These are phyloP conservation scores for Pterocles burchelli DNA, from an alignment of 2,113 vertebrate species.

Conservation along the genomic window DNA sequence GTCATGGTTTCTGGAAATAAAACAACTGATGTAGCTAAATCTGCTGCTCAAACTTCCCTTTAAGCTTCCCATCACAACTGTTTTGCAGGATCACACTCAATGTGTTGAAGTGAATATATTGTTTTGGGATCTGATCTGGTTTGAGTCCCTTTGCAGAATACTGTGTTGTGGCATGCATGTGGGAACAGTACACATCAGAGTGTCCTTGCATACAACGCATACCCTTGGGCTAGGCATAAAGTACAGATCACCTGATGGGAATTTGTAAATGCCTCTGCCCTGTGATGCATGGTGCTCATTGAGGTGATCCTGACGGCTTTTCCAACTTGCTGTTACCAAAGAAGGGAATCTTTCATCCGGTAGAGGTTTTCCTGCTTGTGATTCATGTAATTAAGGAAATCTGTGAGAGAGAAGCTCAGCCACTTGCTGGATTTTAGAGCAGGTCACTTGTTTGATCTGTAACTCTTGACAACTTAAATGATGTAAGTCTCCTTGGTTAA, in stretches of 20 bases:
- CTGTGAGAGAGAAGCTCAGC: background rate
- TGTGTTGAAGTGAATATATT: background rate
- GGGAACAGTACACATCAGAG: background rate
- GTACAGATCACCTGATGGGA: background rate
- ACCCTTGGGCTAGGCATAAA: background rate
- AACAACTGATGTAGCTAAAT: background rate
- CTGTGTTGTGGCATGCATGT: background rate
- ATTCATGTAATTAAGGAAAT: background rate
- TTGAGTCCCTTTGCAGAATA: background rate
- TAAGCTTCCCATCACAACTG: background rate
- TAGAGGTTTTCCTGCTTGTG: background rate
- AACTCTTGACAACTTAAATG: background rate
- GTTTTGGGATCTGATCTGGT: background rate
- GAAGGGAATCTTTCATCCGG: background rate
- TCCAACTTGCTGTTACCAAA: background rate
- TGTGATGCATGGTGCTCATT: background rate
- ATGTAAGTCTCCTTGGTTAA: background rate
- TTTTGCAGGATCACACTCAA: background rate
- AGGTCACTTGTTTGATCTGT: conserved; percentile 17
- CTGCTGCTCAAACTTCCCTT: background rate
- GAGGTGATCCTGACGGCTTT: conserved; percentile 25
- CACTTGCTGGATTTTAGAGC: background rate
- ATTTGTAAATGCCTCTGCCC: background rate
- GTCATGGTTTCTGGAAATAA: background rate
- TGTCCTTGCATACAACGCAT: background rate